Evolutionary conservation across 2,888 invertebrate species (phyloP), one percentile per base, ranked within the genome.

Genomic region (Buathra laborator): DNA sequence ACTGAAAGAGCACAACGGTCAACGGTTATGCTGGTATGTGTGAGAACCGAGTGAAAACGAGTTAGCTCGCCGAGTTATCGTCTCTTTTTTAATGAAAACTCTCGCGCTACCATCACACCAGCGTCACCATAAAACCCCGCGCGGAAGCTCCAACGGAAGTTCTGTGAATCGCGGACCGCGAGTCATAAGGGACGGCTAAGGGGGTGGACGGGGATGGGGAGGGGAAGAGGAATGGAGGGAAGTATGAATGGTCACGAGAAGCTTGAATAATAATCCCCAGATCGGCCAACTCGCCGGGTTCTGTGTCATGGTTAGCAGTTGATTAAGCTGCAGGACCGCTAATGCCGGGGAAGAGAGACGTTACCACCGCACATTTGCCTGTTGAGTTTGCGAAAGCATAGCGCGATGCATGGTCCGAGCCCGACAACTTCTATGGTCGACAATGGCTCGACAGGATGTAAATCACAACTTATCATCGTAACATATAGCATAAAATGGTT

Each of bases 251-350:
- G 71, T 71, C 56, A 77, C 71, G 78, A 29, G 62, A 62, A 71
- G 84, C 85, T 86, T 86, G 85, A 87, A 85, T 88, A 88, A 87
- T 88, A 88, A 87, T 88, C 87, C 86, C 80, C 79, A 83, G 86
- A 87, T 87, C 87, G 86, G 76, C 83, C 56, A 68, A 81, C 81
- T 81, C 79, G 81, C 46, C 59, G 68, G 75, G 74, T 82, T 71
- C 85, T 88, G 81, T 84, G 70, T 88, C 86, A 86, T 87, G 84
- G 86, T 76, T 85, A 80, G 83, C 70, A 80, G 84, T 84, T 89
- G 87, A 88, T 88, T 88, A 86, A 86, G 86, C 83, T 82, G 43
- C 79, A 85, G 83, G 80, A 79, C 81, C 78, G 68, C 77, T 87
- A 87, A 87, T 88, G 79, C 81, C 71, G 79, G 78, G 62, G 66